phyloP scores from a whole-genome alignment of 2,797 vertebrate species.

The Synaphobranchus kaupii region DNA sequence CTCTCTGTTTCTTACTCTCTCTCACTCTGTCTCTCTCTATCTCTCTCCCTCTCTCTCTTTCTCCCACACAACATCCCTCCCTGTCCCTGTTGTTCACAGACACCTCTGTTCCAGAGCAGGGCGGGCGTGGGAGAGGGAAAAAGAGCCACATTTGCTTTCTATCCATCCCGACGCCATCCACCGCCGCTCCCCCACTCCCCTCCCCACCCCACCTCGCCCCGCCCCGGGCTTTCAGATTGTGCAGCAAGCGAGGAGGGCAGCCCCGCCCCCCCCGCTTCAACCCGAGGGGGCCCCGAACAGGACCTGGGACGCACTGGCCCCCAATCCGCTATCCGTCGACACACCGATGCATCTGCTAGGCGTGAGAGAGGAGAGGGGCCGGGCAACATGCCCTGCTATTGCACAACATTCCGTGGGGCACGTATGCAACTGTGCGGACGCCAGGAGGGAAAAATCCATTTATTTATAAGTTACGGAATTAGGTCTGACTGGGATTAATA shows the following conservation, averaged over 20 bases:
- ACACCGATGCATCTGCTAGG: conserved; percentile 80
- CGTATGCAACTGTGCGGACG: neutral
- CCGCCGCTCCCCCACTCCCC: conserved; percentile 39
- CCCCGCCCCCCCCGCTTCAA: conserved; percentile 76
- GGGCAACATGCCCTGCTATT: neutral
- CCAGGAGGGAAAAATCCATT: neutral
- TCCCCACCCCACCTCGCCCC: conserved; percentile 49
- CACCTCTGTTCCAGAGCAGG: conserved; percentile 52
- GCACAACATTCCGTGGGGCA: neutral
- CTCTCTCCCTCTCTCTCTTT: neutral
- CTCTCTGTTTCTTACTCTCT: conserved; percentile 5
- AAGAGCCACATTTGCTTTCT: conserved; percentile 32
- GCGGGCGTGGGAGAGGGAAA: conserved; percentile 3
- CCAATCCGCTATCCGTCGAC: conserved; percentile 73
- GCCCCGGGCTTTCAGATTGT: conserved; percentile 73
- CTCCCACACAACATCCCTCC: conserved; percentile 49
- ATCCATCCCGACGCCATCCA: conserved; percentile 33
- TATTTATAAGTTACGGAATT: neutral
- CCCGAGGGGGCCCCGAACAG: conserved; percentile 51
- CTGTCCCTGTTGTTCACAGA: conserved; percentile 36
- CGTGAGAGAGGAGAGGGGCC: conserved; percentile 48
- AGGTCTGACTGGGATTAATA: conserved; percentile 66
- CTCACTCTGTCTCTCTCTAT: conserved; percentile 27
- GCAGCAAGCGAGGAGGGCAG: conserved; percentile 74
- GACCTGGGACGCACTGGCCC: conserved; percentile 59